Conservation (phyloP, 2,888 invertebrate genomes). For the Drosophila ochracea region DNA sequence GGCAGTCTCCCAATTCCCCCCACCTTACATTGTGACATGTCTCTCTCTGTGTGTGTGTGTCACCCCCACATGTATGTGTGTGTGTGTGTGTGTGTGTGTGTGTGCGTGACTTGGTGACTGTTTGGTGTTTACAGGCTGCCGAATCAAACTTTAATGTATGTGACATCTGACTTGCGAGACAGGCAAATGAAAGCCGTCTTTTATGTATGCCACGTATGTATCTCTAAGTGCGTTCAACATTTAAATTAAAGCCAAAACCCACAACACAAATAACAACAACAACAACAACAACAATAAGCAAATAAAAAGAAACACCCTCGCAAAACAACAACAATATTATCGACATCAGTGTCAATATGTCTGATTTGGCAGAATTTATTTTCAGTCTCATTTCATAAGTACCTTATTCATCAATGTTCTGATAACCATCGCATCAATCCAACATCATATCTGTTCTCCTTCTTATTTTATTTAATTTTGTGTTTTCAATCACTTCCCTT, state of each 20-base stretch:
- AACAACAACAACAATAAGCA: not conserved
- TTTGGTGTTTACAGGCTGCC: constrained; percentile 70
- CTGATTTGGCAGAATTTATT: not conserved
- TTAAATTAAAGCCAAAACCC: constrained; percentile 44
- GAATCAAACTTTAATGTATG: constrained; percentile 70
- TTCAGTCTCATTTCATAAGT: not conserved
- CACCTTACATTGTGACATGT: constrained; percentile 47
- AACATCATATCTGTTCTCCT: not conserved
- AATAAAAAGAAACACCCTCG: not conserved
- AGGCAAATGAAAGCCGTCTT: constrained; percentile 29
- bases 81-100: constrained; percentile 14
- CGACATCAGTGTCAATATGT: constrained; percentile 5
- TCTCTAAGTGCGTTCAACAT: constrained; percentile 55
- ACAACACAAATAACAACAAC: not conserved
- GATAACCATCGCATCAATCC: not conserved
- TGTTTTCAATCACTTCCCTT: not conserved
- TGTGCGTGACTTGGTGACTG: constrained; percentile 66
- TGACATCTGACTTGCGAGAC: constrained; percentile 57
- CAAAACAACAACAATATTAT: constrained; percentile 10
- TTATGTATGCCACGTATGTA: constrained; percentile 55
- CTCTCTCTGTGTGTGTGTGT: constrained; percentile 30
- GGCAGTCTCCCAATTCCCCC: constrained; percentile 9
- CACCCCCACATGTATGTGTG: constrained; percentile 13
- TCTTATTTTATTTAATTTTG: constrained; percentile 14
- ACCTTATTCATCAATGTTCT: not conserved